phyloP scores from a whole-genome alignment of 2,797 vertebrate species.

The Cynodonichthys magdalenae region DNA sequence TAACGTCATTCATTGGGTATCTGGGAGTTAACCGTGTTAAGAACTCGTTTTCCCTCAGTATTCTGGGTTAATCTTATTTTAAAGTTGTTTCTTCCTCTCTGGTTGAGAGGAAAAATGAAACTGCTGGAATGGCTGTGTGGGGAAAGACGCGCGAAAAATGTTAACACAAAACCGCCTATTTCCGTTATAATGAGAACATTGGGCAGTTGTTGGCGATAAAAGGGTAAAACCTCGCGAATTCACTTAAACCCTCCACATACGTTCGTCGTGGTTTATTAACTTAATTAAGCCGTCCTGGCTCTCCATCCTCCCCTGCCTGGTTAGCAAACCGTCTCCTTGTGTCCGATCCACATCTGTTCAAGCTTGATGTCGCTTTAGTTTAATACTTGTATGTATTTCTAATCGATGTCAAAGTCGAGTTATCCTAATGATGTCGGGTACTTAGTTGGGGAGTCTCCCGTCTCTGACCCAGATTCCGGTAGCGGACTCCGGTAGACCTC shows the following conservation, averaged over 20 bases:
- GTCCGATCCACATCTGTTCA: not conserved
- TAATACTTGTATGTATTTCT: not conserved
- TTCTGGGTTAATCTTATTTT: not conserved
- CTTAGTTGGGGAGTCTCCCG: not conserved
- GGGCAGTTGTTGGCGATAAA: not conserved
- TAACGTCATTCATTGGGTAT: slow-evolving; percentile 3
- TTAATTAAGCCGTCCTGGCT: not conserved
- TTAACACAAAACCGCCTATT: slow-evolving; percentile 8
- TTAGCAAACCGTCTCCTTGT: slow-evolving; percentile 23
- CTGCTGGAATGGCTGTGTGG: slow-evolving; percentile 1
- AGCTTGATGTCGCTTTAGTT: not conserved
- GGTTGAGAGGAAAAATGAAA: not conserved
- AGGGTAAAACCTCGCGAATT: rapidly evolving
- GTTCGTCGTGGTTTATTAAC: rapidly evolving
- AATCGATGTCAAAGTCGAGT: slow-evolving; percentile 3
- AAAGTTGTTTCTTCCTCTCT: not conserved
- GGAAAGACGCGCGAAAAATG: slow-evolving; percentile 28
- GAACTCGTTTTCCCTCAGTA: too few species aligned
- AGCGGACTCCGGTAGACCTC: slow-evolving; percentile 24
- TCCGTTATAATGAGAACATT: slow-evolving; percentile 6
- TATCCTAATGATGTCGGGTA: not conserved
- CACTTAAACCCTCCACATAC: rapidly evolving
- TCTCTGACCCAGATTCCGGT: slow-evolving; percentile 49
- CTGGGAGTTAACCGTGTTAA: not conserved
- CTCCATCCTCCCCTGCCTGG: slow-evolving; percentile 5